phyloP scores from a whole-genome alignment of 53 echinoderm and acorn worm genomes.

The Antedon mediterranea region DNA sequence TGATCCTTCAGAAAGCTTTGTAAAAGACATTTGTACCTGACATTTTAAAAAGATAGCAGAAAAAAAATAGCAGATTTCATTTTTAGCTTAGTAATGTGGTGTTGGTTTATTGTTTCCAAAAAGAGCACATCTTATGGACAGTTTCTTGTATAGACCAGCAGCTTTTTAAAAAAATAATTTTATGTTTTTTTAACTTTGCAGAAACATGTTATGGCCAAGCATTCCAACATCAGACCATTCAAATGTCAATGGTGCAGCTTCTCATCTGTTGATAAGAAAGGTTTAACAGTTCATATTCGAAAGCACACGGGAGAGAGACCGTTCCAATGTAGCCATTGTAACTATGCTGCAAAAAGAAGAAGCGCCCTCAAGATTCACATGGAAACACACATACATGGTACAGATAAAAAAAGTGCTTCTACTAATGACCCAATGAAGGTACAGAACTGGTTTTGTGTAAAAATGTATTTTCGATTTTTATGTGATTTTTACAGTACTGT shows the following conservation, averaged over 20 bases:
- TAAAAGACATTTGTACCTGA: too few relatives aligned
- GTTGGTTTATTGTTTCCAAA: too few relatives aligned
- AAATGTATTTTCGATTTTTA: too few relatives aligned
- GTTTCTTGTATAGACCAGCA: too few relatives aligned
- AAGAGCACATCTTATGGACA: too few relatives aligned
- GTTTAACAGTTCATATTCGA: conserved; percentile 65
- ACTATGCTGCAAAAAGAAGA: conserved; percentile 69
- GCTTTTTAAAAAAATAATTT: too few relatives aligned
- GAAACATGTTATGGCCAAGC: conserved; percentile 97
- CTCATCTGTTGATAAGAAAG: conserved; percentile 78
- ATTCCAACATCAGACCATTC: conserved; percentile 77
- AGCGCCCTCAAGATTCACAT: conserved; percentile 78
- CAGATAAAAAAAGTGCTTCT: conserved; percentile 7
- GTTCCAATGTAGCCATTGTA: conserved; percentile 54
- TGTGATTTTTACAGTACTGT: too few relatives aligned
- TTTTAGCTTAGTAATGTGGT: too few relatives aligned
- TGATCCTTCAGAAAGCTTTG: too few relatives aligned
- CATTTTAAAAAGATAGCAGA: too few relatives aligned
- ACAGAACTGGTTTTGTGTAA: conserved; percentile 4
- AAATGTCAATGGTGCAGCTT: conserved; percentile 58
- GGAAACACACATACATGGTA: conserved; percentile 45
- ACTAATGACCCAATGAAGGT: conserved; percentile 13
- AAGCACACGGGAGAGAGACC: conserved; percentile 88
- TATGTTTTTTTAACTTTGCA: too few relatives aligned
- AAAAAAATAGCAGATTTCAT: too few relatives aligned